Percentiles rank a stretch among this genome's conserved stretches.
Evolutionary conservation across 2,797 vertebrate genomes (phyloP).

Genomic region (Sebastes cheni): DNA sequence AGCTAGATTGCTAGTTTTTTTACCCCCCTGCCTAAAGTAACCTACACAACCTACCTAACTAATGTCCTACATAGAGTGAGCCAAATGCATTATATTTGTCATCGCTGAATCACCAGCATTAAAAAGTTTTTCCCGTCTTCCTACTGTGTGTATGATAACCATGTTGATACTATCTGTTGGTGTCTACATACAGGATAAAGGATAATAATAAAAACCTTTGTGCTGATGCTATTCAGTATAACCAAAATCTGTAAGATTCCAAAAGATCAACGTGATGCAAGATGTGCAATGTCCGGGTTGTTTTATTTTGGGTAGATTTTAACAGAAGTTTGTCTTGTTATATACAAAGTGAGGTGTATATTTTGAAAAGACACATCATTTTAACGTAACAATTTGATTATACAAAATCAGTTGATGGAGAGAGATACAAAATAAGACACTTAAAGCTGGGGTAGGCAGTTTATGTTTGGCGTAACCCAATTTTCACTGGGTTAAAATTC

Average conservation of each 20-base stretch:
- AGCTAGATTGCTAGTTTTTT: not conserved
- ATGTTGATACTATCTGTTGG: not conserved
- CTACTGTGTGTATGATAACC: not conserved
- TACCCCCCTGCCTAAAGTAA: not conserved
- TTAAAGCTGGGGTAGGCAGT: not conserved
- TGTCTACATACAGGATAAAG: not conserved
- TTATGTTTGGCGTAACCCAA: not conserved
- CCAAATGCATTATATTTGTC: not conserved
- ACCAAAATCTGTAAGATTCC: not conserved
- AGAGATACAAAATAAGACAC: not conserved
- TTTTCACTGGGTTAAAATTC: not conserved
- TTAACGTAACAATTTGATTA: not conserved
- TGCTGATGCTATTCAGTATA: not conserved
- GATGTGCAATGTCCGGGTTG: not conserved
- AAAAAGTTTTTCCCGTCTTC: not conserved
- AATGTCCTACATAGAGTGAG: not conserved
- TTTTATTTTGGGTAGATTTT: not conserved
- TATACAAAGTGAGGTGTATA: not conserved
- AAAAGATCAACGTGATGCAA: not conserved
- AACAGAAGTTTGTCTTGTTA: not conserved
- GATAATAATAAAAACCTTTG: not conserved
- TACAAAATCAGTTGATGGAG: not conserved
- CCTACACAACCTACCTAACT: too few species aligned
- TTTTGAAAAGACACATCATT: not conserved
- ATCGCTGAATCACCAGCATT: not conserved